Evolutionary conservation across 2,888 invertebrate genomes (phyloP).

Genomic region (Cordylochernes scorpioides): DNA sequence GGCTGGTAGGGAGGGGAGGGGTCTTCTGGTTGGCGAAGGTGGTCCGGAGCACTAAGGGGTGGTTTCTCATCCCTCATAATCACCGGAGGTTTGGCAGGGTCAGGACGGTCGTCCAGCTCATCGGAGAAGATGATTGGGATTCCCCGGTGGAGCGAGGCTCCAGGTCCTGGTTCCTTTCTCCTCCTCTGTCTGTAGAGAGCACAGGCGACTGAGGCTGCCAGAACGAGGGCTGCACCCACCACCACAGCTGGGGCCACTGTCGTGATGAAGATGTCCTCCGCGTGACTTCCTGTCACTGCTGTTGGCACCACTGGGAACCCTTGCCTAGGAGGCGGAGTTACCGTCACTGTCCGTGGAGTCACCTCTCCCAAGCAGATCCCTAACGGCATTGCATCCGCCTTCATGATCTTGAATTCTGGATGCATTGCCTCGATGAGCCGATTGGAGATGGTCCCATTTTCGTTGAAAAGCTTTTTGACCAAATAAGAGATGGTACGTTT

Average conservation of each 20-base stretch:
- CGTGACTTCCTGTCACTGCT: constrained; percentile 3
- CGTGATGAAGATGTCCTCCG: constrained; percentile 32
- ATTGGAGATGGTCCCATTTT: constrained; percentile 25
- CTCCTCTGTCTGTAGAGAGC: constrained; percentile 48
- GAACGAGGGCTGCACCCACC: constrained; percentile 55
- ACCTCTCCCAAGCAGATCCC: constrained; percentile 28
- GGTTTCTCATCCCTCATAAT: constrained; percentile 86
- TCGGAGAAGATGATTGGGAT: constrained; percentile 83
- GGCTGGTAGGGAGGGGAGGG: constrained; percentile 44
- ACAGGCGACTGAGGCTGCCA: constrained; percentile 64
- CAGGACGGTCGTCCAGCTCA: constrained; percentile 75
- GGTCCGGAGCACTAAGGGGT: constrained; percentile 62
- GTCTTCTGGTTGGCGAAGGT: constrained; percentile 25
- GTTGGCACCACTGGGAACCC: constrained; percentile 3
- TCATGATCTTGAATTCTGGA: constrained; percentile 39
- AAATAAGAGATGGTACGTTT: constrained; percentile 8
- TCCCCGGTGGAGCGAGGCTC: constrained; percentile 35
- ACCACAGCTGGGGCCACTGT: constrained; percentile 62
- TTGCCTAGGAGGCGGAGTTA: constrained; percentile 7
- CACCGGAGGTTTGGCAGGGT: constrained; percentile 51
- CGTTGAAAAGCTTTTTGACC: constrained; percentile 39
- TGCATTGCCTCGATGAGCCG: constrained; percentile 29
- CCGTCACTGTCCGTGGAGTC: constrained; percentile 26
- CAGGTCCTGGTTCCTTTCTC: constrained; percentile 44
- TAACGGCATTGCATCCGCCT: constrained; percentile 33